phyloP scores from a whole-genome alignment of 2,113 vertebrate species.

The Pipra filicauda region DNA sequence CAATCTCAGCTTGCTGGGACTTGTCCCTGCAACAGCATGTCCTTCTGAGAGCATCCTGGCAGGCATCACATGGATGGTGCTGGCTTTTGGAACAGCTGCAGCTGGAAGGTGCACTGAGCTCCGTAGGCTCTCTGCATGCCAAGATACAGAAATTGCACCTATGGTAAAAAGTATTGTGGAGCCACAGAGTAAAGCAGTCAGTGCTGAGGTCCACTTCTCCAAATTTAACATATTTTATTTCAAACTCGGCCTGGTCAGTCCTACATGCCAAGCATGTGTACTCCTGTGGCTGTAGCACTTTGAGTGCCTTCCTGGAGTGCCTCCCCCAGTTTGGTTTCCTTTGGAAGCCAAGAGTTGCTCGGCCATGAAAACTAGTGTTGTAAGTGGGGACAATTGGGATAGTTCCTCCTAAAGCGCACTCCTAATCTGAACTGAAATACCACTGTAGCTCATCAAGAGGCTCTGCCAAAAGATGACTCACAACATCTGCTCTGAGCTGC shows the following conservation, averaged over 20 bases:
- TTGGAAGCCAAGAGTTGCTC: neutral
- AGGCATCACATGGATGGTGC: accelerated
- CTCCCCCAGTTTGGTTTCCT: neutral
- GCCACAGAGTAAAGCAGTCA: neutral
- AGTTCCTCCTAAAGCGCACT: neutral
- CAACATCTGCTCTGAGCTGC: neutral
- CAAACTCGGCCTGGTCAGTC: neutral
- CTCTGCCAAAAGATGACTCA: slow-evolving; percentile 9
- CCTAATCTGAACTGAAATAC: neutral
- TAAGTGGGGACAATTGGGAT: neutral
- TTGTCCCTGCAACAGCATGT: neutral
- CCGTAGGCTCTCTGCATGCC: neutral
- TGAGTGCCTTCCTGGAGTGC: neutral
- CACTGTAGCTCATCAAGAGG: neutral
- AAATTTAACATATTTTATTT: neutral
- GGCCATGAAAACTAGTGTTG: neutral
- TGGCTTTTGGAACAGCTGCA: neutral
- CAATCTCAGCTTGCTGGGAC: neutral
- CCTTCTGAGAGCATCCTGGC: neutral
- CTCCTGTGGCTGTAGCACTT: neutral
- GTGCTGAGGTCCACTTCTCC: neutral
- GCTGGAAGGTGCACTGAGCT: neutral
- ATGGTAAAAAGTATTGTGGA: accelerated
- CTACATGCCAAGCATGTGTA: accelerated
- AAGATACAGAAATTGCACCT: neutral